Base-by-base conservation (phyloP, 2,888 invertebrate species). In the Pherbina coryleti region DNA sequence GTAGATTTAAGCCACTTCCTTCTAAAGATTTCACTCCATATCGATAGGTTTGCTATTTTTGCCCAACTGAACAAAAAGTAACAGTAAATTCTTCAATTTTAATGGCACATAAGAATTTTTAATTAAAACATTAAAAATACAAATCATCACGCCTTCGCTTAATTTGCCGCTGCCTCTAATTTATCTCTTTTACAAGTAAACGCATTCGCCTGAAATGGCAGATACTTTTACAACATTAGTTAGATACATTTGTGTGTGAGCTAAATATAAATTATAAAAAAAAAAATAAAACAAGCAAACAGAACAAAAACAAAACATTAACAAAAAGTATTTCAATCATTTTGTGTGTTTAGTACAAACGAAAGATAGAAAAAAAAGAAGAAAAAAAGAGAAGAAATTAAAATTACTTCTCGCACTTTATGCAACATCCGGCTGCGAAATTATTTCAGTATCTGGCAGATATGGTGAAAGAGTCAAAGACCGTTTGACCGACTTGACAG, bases 401-500 rank as follows among this genome's bases (percentile, higher is more conserved):
- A 57, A 9, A 60, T 60, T 19, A 60, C 8, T 60, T 25, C 57
- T 60, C 57, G 64, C 44, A 44, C 64, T 31, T 64, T 31, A 64
- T 64, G 64, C 34, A 64, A 64, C 64, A 64, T 64, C 64, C 64
- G 64, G 64, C 64, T 64, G 64, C 3, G 31, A 28, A 31, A 64
- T 34, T 28, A 64, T 64, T 64, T 64, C 17, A 28, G 64, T 31
- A 34, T 34, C 64, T 31, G 28, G 64, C 64, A 25, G 69, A 25
- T 51, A 57, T 37, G 37, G 37, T 14, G 44, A 44, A 80, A 82
- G 83, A 86, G 87, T 88, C 87, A 87, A 88, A 87, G 87, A 87
- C 87, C 88, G 87, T 85, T 82, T 88, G 87, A 87, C 88, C 87
- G 87, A 87, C 83, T 88, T 86, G 83, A 82, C 82, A 81, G 83